Evolutionary conservation across 2,797 vertebrate species (phyloP).

Genomic region (Galagoides demidoff): DNA sequence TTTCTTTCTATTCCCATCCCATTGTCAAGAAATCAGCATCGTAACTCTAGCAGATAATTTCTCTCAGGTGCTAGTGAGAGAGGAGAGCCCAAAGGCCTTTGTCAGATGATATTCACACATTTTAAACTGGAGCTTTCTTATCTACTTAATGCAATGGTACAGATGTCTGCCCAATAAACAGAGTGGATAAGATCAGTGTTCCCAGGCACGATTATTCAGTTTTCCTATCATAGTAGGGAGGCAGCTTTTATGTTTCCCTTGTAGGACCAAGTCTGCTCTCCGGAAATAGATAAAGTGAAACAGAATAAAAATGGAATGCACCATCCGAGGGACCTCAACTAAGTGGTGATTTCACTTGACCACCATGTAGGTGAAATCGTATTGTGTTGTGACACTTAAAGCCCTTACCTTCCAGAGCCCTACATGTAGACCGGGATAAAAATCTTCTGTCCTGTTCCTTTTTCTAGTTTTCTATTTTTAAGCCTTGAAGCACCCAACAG

Average conservation of each 20-base stretch:
- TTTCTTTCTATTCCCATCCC: neutral
- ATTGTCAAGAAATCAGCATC: neutral
- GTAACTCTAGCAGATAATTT: neutral
- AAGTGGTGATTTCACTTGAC: neutral
- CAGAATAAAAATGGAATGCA: slow-evolving; percentile 1
- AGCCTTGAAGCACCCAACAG: neutral
- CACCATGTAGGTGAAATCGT: neutral
- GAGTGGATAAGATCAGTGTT: neutral
- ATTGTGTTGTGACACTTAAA: slow-evolving; percentile 5
- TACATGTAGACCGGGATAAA: slow-evolving; percentile 15
- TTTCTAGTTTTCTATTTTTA: slow-evolving; percentile 22
- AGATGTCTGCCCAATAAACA: neutral
- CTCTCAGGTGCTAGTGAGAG: neutral
- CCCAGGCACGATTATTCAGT: neutral
- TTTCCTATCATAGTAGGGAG: neutral
- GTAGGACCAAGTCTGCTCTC: neutral
- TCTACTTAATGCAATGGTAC: neutral
- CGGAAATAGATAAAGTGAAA: slow-evolving; percentile 47
- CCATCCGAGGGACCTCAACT: neutral
- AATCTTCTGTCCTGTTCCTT: neutral
- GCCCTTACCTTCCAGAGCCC: neutral
- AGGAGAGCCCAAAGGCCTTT: too few relatives aligned
- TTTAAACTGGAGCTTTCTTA: neutral
- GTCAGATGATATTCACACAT: neutral
- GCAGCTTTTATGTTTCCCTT: neutral